A percentile compares a stretch with the other conserved stretches of the same genome.
phyloP scores from a whole-genome alignment of 2,113 vertebrate genomes.

The Solea senegalensis region DNA sequence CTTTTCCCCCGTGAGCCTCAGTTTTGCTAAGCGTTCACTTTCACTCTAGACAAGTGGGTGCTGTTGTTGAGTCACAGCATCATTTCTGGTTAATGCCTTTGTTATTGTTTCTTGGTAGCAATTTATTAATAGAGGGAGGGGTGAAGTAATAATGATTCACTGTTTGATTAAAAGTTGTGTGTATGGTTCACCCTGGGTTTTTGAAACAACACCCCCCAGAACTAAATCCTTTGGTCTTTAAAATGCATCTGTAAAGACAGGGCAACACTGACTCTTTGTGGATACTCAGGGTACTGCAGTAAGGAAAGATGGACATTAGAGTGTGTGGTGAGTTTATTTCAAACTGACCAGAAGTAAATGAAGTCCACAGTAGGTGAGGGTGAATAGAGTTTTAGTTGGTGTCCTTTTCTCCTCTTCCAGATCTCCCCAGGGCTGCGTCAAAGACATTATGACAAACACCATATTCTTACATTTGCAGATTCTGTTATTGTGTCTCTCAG shows the following conservation, averaged over 20 bases:
- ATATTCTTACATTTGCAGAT: too few species aligned
- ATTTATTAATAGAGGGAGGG: not conserved
- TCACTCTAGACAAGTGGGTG: not conserved
- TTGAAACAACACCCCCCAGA: not conserved
- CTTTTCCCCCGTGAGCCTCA: not conserved
- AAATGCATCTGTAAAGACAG: not conserved
- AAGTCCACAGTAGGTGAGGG: too few species aligned
- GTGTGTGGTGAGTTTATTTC: too few species aligned
- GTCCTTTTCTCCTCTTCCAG: too few species aligned
- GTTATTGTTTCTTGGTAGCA: not conserved
- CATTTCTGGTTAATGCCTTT: not conserved
- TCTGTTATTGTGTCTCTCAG: too few species aligned
- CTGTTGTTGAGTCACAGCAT: not conserved
- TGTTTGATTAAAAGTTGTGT: not conserved
- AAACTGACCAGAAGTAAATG: too few species aligned
- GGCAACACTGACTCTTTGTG: slow-evolving; percentile 46
- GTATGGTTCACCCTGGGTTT: not conserved
- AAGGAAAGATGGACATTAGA: too few species aligned
- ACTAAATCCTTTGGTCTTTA: not conserved
- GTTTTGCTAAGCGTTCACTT: slow-evolving; percentile 5
- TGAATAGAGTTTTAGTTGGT: too few species aligned
- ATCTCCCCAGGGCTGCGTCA: too few species aligned
- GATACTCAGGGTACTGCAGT: slow-evolving; percentile 27
- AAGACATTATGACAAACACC: too few species aligned
- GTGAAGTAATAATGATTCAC: not conserved